phyloP scores from a whole-genome alignment of 2,888 invertebrate genomes.

The Metellina segmentata region DNA sequence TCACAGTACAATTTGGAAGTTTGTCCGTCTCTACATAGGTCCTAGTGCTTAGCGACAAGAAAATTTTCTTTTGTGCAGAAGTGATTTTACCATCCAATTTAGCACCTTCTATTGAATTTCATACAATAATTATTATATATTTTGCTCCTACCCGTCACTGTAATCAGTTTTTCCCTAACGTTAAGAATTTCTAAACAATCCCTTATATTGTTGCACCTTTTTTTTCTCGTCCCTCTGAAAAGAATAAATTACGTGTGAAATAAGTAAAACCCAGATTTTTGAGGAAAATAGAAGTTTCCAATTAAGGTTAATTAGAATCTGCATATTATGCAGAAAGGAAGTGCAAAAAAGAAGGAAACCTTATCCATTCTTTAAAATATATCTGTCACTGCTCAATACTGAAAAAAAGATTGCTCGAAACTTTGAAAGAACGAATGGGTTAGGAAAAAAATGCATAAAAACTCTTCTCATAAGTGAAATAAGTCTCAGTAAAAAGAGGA shows the following conservation, averaged over 20 bases:
- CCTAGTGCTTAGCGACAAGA: too few relatives aligned
- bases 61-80: too few relatives aligned
- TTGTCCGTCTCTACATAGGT: too few relatives aligned
- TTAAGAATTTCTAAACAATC: too few relatives aligned
- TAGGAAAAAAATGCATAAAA: neutral
- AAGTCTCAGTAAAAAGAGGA: conserved; percentile 17
- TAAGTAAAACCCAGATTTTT: neutral
- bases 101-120: too few relatives aligned
- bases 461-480: conserved; percentile 27
- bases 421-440: conserved; percentile 11
- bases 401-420: conserved; percentile 16
- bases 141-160: too few relatives aligned
- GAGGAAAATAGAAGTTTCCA: conserved; percentile 7
- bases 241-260: neutral
- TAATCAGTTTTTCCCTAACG: too few relatives aligned
- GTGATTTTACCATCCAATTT: too few relatives aligned
- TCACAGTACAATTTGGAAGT: too few relatives aligned
- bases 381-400: conserved; percentile 21
- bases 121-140: too few relatives aligned
- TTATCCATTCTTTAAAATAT: conserved; percentile 25
- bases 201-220: too few relatives aligned
- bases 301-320: conserved; percentile 33
- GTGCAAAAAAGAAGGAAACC: neutral
- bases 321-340: neutral
- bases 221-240: neutral